phyloP scores from a whole-genome alignment of 2,797 vertebrate genomes.

The Heterohyrax brucei region DNA sequence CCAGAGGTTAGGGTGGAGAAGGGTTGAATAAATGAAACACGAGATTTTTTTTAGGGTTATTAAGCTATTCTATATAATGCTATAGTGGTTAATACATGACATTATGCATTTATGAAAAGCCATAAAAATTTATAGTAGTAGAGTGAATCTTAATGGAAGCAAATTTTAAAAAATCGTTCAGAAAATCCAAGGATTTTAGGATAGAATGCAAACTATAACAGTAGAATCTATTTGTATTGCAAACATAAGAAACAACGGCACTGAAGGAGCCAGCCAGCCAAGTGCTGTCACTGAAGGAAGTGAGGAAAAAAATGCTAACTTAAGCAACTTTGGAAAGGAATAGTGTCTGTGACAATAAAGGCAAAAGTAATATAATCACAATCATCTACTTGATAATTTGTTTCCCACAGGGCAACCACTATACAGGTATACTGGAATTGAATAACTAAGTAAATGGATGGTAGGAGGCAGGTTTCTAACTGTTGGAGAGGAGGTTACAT shows the following conservation, averaged over 20 bases:
- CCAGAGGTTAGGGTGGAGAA: neutral
- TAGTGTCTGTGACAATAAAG: neutral
- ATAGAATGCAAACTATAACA: neutral
- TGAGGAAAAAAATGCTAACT: neutral
- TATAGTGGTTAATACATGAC: neutral
- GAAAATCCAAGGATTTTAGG: neutral
- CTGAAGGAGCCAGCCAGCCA: neutral
- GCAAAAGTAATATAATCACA: neutral
- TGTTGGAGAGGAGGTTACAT: neutral
- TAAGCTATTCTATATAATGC: neutral
- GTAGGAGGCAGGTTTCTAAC: neutral
- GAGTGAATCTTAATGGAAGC: slow-evolving; percentile 16
- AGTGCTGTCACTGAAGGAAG: neutral
- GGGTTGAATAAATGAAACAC: neutral
- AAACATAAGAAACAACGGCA: neutral
- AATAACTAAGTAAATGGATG: neutral
- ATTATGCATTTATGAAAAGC: slow-evolving; percentile 8
- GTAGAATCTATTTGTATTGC: slow-evolving; percentile 5
- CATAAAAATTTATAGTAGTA: neutral
- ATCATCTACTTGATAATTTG: neutral
- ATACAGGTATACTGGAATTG: neutral
- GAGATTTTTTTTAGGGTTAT: neutral
- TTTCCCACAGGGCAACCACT: neutral
- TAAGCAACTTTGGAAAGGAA: neutral
- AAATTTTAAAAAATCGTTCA: slow-evolving; percentile 47